These are phyloP conservation scores for Mesoligia furuncula DNA, from an alignment of 2,888 invertebrate genomes.

Conservation along the genomic window DNA sequence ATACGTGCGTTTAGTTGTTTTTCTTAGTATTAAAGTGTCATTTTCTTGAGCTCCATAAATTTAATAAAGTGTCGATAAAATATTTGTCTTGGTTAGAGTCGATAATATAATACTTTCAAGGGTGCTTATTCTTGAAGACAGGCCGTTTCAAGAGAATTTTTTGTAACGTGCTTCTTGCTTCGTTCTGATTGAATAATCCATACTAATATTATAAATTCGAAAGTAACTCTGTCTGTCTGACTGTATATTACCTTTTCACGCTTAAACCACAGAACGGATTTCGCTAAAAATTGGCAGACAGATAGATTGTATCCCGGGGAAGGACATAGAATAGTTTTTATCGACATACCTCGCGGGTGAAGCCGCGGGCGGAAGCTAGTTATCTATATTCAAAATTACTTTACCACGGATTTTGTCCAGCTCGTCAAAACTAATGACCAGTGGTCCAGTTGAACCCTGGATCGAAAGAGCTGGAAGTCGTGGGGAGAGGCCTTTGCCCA, in stretches of 20 bases:
- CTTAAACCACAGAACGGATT: too few relatives aligned
- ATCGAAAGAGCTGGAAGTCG: neutral
- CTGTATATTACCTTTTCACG: too few relatives aligned
- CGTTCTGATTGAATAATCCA: too few relatives aligned
- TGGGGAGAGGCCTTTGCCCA: neutral
- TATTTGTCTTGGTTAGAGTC: neutral
- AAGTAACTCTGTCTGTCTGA: too few relatives aligned
- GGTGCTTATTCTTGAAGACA: neutral
- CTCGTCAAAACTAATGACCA: too few relatives aligned
- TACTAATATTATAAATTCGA: too few relatives aligned
- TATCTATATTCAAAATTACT: neutral
- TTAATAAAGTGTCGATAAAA: neutral
- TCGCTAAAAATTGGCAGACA: too few relatives aligned
- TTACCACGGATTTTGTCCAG: neutral
- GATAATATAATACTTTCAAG: neutral
- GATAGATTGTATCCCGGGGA: too few relatives aligned
- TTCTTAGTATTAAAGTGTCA: neutral
- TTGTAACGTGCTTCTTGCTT: neutral
- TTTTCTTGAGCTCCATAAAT: neutral
- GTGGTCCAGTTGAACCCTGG: neutral
- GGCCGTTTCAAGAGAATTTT: neutral
- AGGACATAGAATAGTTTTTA: too few relatives aligned
- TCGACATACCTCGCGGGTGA: too few relatives aligned
- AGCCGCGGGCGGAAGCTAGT: too few relatives aligned
- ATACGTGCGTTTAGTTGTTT: too few relatives aligned